phyloP scores from a whole-genome alignment of 2,888 invertebrate genomes.

The Cantharis flavilabris region DNA sequence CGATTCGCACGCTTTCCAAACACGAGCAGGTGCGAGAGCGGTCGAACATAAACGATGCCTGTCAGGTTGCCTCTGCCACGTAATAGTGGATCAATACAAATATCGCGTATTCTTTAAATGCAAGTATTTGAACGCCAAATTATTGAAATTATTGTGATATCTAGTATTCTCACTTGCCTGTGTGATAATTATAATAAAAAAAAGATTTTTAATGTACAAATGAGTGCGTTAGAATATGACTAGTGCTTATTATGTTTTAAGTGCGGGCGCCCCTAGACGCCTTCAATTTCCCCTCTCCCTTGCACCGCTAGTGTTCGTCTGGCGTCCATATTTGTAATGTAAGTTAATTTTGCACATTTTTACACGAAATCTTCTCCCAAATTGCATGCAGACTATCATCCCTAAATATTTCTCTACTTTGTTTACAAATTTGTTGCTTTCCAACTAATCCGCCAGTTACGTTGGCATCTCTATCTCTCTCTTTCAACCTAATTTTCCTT shows the following conservation, averaged over 20 bases:
- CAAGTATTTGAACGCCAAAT: slow-evolving; percentile 57
- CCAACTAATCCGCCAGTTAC: neutral
- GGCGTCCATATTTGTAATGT: slow-evolving; percentile 53
- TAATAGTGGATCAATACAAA: slow-evolving; percentile 55
- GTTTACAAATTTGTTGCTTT: neutral
- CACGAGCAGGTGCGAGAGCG: slow-evolving; percentile 31
- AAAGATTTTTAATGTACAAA: slow-evolving; percentile 31
- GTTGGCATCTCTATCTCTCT: neutral
- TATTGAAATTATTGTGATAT: slow-evolving; percentile 56
- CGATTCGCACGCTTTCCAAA: slow-evolving; percentile 45
- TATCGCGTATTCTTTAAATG: slow-evolving; percentile 43
- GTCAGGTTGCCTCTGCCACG: slow-evolving; percentile 51
- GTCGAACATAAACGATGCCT: slow-evolving; percentile 35
- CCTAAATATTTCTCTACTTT: neutral
- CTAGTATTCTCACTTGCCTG: slow-evolving; percentile 52
- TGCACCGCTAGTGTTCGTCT: slow-evolving; percentile 46
- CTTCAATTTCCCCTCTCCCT: slow-evolving; percentile 44
- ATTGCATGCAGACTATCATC: too few relatives aligned
- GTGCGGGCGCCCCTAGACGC: slow-evolving; percentile 29
- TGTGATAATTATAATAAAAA: slow-evolving; percentile 31
- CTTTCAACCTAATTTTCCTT: neutral
- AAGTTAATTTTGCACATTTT: slow-evolving; percentile 13
- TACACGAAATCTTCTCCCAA: neutral
- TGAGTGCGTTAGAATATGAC: slow-evolving; percentile 42
- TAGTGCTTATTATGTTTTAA: slow-evolving; percentile 46